A percentile compares a stretch with the other conserved stretches of the same genome.
Conservation (phyloP, 2,797 vertebrate genomes). For the Avahi laniger region DNA sequence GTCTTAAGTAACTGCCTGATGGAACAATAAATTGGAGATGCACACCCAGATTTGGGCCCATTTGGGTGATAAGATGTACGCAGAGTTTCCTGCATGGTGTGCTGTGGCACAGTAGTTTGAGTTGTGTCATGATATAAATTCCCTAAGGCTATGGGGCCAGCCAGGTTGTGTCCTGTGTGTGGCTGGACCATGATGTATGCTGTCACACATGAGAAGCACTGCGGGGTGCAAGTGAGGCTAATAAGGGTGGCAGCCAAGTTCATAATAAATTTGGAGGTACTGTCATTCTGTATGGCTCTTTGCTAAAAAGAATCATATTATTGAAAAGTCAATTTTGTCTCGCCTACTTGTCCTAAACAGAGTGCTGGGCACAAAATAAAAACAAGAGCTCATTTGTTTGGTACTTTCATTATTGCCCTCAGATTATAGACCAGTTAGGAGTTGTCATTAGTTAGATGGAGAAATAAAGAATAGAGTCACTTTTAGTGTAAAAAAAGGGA, state of each 20-base stretch:
- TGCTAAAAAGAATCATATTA: background rate
- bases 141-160: background rate
- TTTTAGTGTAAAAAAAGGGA: background rate
- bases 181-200: background rate
- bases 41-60: background rate
- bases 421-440: background rate
- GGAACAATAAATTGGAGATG: background rate
- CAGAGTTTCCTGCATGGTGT: background rate
- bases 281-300: background rate
- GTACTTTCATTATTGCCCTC: background rate
- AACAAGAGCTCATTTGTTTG: background rate
- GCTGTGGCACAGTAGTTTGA: background rate
- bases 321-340: background rate
- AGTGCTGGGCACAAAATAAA: background rate
- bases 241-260: background rate
- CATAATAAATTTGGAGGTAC: background rate
- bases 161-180: background rate
- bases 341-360: background rate
- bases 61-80: background rate
- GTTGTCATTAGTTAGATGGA: background rate
- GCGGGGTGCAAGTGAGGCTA: background rate
- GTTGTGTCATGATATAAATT: background rate
- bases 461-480: background rate
- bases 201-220: background rate
- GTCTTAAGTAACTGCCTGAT: background rate